Conservation (phyloP, 2,113 vertebrate genomes). For the Petromus typicus region DNA sequence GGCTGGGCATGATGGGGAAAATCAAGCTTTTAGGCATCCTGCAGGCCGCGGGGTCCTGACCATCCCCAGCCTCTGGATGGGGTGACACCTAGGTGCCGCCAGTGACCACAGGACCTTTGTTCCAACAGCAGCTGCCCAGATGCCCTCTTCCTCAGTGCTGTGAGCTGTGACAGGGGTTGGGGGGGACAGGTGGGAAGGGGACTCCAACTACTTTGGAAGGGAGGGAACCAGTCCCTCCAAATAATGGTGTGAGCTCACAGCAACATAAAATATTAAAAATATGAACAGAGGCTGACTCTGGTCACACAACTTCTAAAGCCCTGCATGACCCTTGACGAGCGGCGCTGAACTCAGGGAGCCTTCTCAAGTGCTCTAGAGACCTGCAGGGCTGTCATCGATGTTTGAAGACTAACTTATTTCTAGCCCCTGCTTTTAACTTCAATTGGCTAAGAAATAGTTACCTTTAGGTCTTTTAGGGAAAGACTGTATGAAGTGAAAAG, state of each 20-base stretch:
- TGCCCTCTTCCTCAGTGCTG: too few species aligned
- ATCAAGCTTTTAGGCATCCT: not conserved
- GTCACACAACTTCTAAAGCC: not conserved
- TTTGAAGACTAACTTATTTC: not conserved
- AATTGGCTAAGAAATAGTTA: constrained; percentile 3
- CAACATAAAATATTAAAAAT: not conserved
- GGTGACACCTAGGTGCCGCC: not conserved
- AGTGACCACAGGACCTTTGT: not conserved
- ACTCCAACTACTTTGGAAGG: not conserved
- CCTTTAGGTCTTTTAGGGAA: not conserved
- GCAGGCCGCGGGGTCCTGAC: not conserved
- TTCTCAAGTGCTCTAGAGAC: not conserved
- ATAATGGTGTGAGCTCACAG: not conserved
- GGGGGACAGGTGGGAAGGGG: not conserved
- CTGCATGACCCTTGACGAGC: too few species aligned
- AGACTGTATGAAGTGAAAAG: not conserved
- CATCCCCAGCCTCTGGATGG: not conserved
- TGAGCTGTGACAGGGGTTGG: not conserved
- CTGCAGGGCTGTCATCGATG: not conserved
- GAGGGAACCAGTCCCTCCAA: not conserved
- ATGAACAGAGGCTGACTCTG: not conserved
- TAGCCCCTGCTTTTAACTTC: not conserved
- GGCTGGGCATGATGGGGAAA: too few species aligned
- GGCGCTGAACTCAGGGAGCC: not conserved
- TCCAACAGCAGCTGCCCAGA: not conserved